Evolutionary conservation across 2,113 vertebrate species (phyloP).

Genomic region (Arenaria interpres): DNA sequence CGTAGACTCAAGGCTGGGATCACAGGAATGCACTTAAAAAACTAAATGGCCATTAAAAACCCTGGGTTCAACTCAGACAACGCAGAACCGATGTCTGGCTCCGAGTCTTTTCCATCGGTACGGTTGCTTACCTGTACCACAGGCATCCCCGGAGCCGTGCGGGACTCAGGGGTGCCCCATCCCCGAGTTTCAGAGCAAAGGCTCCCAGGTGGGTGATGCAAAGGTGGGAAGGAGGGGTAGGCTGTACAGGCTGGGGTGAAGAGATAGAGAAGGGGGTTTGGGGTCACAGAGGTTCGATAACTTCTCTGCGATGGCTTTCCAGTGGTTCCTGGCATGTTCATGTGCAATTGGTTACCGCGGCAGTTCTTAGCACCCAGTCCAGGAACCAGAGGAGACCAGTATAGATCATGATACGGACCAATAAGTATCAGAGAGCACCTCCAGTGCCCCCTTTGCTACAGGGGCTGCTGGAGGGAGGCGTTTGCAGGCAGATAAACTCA

Average conservation of each 20-base stretch:
- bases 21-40: constrained; percentile 29
- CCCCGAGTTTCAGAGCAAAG: not conserved
- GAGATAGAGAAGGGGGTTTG: not conserved
- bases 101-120: constrained; percentile 13
- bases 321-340: not conserved
- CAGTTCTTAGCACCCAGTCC: not conserved
- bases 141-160: fast-evolving
- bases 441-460: not conserved
- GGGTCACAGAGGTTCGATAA: not conserved
- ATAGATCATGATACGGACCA: not conserved
- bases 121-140: not conserved
- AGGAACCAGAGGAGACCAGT: not conserved
- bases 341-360: not conserved
- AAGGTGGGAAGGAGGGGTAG: not conserved
- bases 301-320: not conserved
- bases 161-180: not conserved
- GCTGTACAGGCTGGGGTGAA: not conserved
- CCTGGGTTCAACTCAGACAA: not conserved
- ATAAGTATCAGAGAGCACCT: not conserved
- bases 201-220: not conserved
- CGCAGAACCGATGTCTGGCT: not conserved
- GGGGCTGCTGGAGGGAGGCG: not conserved
- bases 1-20: not conserved
- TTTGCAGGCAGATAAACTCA: not conserved
- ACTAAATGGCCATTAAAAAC: constrained; percentile 55